A percentile compares a stretch with the other conserved stretches of the same genome.
Evolutionary conservation across 2,888 invertebrate species (phyloP).

Genomic region (Elysia crispata): DNA sequence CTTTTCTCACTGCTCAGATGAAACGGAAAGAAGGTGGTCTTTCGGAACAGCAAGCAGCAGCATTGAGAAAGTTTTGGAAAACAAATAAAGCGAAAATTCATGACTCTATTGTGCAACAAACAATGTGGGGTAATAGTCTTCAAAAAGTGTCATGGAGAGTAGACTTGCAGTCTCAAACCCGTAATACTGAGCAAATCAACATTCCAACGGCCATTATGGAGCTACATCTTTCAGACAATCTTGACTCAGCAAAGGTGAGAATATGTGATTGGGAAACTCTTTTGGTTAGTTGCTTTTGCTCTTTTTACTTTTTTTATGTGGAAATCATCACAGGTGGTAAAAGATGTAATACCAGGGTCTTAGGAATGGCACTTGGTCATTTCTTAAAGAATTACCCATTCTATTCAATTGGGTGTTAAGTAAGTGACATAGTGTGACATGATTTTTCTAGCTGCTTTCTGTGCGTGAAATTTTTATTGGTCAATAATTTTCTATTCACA

Average conservation of each 20-base stretch:
- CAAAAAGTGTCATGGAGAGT: constrained; percentile 74
- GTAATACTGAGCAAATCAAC: constrained; percentile 87
- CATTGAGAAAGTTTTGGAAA: constrained; percentile 74
- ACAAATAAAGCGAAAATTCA: constrained; percentile 72
- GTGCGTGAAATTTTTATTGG: too few relatives aligned
- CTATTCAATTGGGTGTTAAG: too few relatives aligned
- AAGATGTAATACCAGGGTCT: too few relatives aligned
- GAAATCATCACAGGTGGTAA: too few relatives aligned
- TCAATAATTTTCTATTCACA: too few relatives aligned
- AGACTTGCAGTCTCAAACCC: constrained; percentile 82
- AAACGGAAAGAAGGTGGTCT: constrained; percentile 71
- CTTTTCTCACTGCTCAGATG: constrained; percentile 73
- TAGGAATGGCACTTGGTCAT: too few relatives aligned
- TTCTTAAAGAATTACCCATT: too few relatives aligned
- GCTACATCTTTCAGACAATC: constrained; percentile 82
- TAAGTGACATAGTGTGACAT: too few relatives aligned
- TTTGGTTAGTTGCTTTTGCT: too few relatives aligned
- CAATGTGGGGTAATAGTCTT: constrained; percentile 72
- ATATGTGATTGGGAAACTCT: too few relatives aligned
- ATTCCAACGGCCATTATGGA: constrained; percentile 81
- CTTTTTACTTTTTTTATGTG: too few relatives aligned
- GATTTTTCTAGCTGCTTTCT: too few relatives aligned
- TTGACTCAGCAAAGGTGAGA: constrained; percentile 49
- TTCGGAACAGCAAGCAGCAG: constrained; percentile 72
- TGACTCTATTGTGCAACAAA: constrained; percentile 67